Conservation (phyloP, 1,140 invertebrate genomes). For the Lasaia peninsularis region DNA sequence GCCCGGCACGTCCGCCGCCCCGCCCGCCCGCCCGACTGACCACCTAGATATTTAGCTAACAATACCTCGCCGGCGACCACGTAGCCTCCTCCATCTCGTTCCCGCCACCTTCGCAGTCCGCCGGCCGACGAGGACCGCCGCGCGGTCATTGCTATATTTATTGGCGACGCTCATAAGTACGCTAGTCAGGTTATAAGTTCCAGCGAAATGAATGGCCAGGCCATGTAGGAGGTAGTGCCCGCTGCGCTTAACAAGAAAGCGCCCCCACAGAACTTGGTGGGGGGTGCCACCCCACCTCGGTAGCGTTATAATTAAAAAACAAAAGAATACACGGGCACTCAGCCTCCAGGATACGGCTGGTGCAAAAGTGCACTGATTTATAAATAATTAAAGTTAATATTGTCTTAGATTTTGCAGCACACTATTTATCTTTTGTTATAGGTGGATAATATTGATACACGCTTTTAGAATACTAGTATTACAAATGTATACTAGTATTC, state of each 20-base stretch:
- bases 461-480: too few relatives aligned
- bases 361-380: slow-evolving; percentile 33
- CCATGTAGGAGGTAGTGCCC: slow-evolving; percentile 66
- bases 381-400: neutral
- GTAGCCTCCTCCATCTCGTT: slow-evolving; percentile 51
- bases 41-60: slow-evolving; percentile 75
- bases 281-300: slow-evolving; percentile 54
- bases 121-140: slow-evolving; percentile 44
- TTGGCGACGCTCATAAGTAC: slow-evolving; percentile 78
- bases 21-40: slow-evolving; percentile 58
- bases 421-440: too few relatives aligned
- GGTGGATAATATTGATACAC: too few relatives aligned
- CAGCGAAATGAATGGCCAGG: slow-evolving; percentile 72
- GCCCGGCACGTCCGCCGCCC: slow-evolving; percentile 70
- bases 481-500: too few relatives aligned
- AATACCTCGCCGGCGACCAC: slow-evolving; percentile 60
- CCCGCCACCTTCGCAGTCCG: slow-evolving; percentile 28
- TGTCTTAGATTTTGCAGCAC: slow-evolving; percentile 9
- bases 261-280: slow-evolving; percentile 57
- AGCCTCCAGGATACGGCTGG: slow-evolving; percentile 60
- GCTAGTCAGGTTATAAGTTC: slow-evolving; percentile 77
- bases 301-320: slow-evolving; percentile 75
- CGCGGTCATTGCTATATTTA: slow-evolving; percentile 77
- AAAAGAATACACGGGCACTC: slow-evolving; percentile 74
- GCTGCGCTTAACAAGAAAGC: slow-evolving; percentile 70